Base-by-base conservation (phyloP, 2,797 vertebrate species). In the Pteronotus mesoamericanus region DNA sequence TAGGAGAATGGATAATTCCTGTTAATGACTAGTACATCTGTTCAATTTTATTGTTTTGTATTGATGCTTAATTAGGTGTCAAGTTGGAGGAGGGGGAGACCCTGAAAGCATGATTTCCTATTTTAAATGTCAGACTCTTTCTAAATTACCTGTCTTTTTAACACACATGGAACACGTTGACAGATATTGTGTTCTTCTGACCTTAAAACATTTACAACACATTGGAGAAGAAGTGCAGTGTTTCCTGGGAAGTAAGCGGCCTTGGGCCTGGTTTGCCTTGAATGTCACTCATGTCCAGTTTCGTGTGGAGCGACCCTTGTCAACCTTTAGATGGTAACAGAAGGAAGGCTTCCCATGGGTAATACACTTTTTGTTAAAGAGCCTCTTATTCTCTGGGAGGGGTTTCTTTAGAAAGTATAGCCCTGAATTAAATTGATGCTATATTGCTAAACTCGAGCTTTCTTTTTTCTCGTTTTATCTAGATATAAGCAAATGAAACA, bases 21-120 rank as follows among this genome's bases (percentile, higher is more conserved):
- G 97, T 95, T 98, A 98, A 98, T 98, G 98, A 98, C 98, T 98
- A 57, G 96, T 98, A 98, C 98, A 98, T 98, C 98, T 98, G 98
- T 98, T 98, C 98, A 98, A 98, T 98, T 98, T 97, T 97, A 97
- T 96, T 98, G 97, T 94, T 94, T 98, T 98, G 96, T 98, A 98
- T 98, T 97, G 98, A 97, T 98, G 98, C 97, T 98, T 98, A 98
- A 99, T 98, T 98, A 98, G 98, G 94, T 98, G 98, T 98, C 98
- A 98, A 96, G 98, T 96, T 78, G 97, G 96, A 96, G 97, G 93
- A 97, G 94, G 94, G 97, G 92, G 66, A 95, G 68, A 96, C 91
- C 44, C 66, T 55, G 78, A 96, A 97, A 91, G 94, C 72, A 53
- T 85, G 94, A 92, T 94, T 97, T 94, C 66, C 48, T 32, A 64